A percentile compares a stretch with the other conserved stretches of the same genome.
These are phyloP conservation scores for Ostrea denselamellosa DNA, from an alignment of 1,140 invertebrate species.

Conservation along the genomic window DNA sequence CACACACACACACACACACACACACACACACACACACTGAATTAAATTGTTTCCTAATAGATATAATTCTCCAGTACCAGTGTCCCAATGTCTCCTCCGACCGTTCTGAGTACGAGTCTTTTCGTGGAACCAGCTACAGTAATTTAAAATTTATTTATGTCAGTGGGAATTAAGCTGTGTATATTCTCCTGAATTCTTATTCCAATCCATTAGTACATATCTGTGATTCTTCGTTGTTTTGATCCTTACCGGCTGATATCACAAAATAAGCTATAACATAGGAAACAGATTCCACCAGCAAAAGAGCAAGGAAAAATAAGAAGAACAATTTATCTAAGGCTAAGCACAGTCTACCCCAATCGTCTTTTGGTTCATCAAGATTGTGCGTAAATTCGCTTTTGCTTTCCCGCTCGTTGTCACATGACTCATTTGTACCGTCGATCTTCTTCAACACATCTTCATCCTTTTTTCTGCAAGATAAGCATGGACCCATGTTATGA, in stretches of 20 bases:
- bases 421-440: not conserved
- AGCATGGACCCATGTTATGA: not conserved
- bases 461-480: not conserved
- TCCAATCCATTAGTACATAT: not conserved
- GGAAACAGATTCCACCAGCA: not conserved
- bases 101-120: no score
- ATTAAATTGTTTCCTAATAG: no score
- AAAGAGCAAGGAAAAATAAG: not conserved
- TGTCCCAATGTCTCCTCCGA: no score
- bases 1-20: no score
- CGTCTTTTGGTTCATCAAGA: not conserved
- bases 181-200: not conserved
- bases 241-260: not conserved
- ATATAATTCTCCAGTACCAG: no score
- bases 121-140: no score
- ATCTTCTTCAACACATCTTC: not conserved
- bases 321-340: slow-evolving; percentile 14
- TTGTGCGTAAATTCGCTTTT: not conserved
- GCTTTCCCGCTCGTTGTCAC: not conserved
- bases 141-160: no score
- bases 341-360: not conserved
- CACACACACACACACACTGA: no score
- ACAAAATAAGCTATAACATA: slow-evolving; percentile 12
- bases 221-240: not conserved
- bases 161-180: no score